Base-by-base conservation (phyloP, 2,113 vertebrate species). In the Abramis brama region DNA sequence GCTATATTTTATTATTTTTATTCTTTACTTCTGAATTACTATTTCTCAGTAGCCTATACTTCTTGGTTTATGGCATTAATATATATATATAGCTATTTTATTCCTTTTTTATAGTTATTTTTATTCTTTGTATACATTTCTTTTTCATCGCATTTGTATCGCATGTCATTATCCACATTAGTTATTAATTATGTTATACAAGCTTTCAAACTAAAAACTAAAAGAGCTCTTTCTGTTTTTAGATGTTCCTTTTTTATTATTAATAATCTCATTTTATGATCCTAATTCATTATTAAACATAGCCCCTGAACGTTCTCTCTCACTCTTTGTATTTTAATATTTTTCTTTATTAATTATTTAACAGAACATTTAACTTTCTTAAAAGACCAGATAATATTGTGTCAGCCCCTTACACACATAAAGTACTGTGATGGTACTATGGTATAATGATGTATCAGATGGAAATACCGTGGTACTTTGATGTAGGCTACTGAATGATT, bases 221-320 rank as follows among this genome's bases (percentile, higher is more conserved):
- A 12, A 73, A 23, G 1, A 43, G 6, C 64, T 66, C 19, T 21
- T 23, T 70, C 33, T 39, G 19, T 39, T 71, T 71, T 23, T 71
- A 39, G 9, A 55, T 62, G 4, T 62, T 62, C 59, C 59, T n/a
- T 60, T n/a, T 60, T 23, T n/a, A n/a, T 43, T 45, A n/a, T 45
- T 73, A 43, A 45, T 73, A 13, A 74, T 25, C 10, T 13, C n/a
- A 17, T 25, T 25, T 47, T 8, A 75, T 25, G 23, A 47, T 75
- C 43, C 39, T 25, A 47, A 27, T 75, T 75, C 43, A 71, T 71
- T 23, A 71, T 71, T 71, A 75, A 75, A 47, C 8, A 73, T 11
- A 43, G 17, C 36, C 8, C 6, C 21, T 21, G 9, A 75, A 75
- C 43, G 0, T 47, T n/a, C 11, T 9, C 39, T 7, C 23, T 15